Evolutionary conservation across 1,140 invertebrate species (phyloP), one percentile per base, ranked within the genome.

Genomic region (Nilaparvata lugens): DNA sequence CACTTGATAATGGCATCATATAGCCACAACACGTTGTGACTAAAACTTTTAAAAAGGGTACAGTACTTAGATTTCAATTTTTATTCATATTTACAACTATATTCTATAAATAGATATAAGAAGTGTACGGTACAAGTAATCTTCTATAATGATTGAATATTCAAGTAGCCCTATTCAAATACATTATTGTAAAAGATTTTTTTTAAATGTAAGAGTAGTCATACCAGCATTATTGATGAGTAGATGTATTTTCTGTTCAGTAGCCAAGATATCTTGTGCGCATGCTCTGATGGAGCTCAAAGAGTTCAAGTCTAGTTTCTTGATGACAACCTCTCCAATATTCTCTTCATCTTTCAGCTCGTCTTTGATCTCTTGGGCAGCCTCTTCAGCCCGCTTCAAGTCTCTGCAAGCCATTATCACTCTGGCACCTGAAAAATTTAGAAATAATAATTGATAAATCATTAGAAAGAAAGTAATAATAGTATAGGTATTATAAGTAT

Each of bases 181-280:
- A n/a, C n/a, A n/a, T n/a, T n/a, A n/a, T n/a, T n/a, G n/a, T n/a
- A n/a, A n/a, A n/a, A n/a, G n/a, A n/a, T n/a, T n/a, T n/a, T n/a
- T n/a, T n/a, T n/a, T 56, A 56, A 28, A 16, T 19, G 11, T n/a
- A 4, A 19, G 56, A 43, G 25, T 14, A 55, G 6, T 13, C 56
- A 59, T 45, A 70, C 79, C 89, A 52, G 89, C 91, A 75, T 93
- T 93, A 65, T 92, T 91, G 14, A 93, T 81, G 2, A 94, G 74
- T 40, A 90, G 73, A 67, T 90, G 80, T 42, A 89, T 82, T 66
- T 80, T 74, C 35, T 77, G 57, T 70, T 86, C 81, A 0, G 73
- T 79, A 5, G 79, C 71, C 13, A 79, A 67, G 1, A 93, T 72
- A 21, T 79, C 74, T 51, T 81, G 71, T 11, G 83, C 86, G 69